These are phyloP conservation scores for Melanotaenia boesemani DNA, from an alignment of 2,797 vertebrate species.

Conservation along the genomic window DNA sequence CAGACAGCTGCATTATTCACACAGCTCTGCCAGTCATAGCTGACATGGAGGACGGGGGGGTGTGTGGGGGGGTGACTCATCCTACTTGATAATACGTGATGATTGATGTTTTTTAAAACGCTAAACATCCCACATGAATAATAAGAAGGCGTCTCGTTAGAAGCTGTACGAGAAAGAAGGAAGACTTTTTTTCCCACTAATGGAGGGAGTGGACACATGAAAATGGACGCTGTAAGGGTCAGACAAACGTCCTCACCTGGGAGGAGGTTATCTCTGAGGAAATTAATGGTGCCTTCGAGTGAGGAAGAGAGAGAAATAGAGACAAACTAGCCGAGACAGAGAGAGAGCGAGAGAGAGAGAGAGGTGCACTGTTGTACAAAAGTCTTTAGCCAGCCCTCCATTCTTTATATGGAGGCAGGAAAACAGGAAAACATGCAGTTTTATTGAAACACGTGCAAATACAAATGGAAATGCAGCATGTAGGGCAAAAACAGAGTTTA, in stretches of 20 bases:
- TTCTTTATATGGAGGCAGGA: not conserved
- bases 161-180: not conserved
- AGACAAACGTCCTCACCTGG: conserved; percentile 42
- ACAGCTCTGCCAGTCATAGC: conserved; percentile 52
- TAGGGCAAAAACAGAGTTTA: not conserved
- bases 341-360: not conserved
- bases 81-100: conserved; percentile 67
- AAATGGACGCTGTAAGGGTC: conserved; percentile 43
- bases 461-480: not conserved
- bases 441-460: not conserved
- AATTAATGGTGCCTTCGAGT: conserved; percentile 44
- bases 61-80: conserved; percentile 55
- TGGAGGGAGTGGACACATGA: not conserved
- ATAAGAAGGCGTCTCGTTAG: conserved; percentile 48
- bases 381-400: not conserved
- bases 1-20: conserved; percentile 62
- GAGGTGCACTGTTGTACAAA: not conserved
- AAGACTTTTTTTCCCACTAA: not conserved
- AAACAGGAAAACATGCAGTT: not conserved
- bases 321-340: not conserved
- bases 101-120: conserved; percentile 67
- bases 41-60: conserved; percentile 59
- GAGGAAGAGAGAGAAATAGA: conserved; percentile 1
- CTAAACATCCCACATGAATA: conserved; percentile 63
- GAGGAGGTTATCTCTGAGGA: conserved; percentile 48